Percentiles rank a stretch among this genome's conserved stretches.
Conservation (phyloP, 2,888 invertebrate species). For the Drosophila flavopinicola region DNA sequence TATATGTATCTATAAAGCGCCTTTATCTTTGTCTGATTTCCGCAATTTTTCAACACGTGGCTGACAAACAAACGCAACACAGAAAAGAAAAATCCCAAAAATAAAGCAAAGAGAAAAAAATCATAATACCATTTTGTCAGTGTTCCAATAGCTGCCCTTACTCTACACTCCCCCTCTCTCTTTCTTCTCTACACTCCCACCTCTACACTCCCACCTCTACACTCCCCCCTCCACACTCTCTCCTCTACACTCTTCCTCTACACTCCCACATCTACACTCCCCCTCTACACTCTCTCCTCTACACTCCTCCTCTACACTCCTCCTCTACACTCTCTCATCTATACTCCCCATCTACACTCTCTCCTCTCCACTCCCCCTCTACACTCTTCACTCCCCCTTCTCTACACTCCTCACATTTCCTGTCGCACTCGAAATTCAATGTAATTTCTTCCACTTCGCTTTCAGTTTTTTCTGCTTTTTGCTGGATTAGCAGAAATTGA, state of each 20-base stretch:
- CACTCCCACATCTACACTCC: background rate
- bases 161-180: too few species aligned
- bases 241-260: background rate
- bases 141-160: background rate
- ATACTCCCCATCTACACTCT: too few species aligned
- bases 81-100: constrained; percentile 13
- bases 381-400: too few species aligned
- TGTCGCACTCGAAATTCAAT: constrained; percentile 48
- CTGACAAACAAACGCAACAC: constrained; percentile 31
- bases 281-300: too few species aligned
- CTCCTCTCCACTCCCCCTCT: background rate
- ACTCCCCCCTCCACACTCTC: too few species aligned
- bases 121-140: constrained; percentile 33
- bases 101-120: constrained; percentile 19
- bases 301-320: background rate
- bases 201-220: background rate
- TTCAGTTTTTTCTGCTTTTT: constrained; percentile 11
- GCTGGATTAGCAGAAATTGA: constrained; percentile 68
- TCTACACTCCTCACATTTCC: constrained; percentile 14
- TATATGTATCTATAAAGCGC: constrained; percentile 9
- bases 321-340: too few species aligned
- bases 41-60: constrained; percentile 47
- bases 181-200: background rate
- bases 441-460: constrained; percentile 46
- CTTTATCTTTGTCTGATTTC: constrained; percentile 44